These are phyloP conservation scores for Siniperca chuatsi DNA, from an alignment of 2,113 vertebrate genomes.

Conservation along the genomic window DNA sequence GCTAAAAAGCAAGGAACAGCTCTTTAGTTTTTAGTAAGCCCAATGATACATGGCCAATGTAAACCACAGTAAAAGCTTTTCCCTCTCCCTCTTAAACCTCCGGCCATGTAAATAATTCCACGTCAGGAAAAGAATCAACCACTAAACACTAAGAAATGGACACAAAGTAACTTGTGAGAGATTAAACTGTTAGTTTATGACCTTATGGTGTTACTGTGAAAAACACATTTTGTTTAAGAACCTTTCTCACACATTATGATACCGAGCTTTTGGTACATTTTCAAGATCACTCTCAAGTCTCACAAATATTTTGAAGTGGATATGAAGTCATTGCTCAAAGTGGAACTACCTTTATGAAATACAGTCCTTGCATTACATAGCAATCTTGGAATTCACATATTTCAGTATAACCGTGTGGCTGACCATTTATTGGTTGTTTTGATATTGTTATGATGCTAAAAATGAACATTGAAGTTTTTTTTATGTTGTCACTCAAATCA, in stretches of 20 bases:
- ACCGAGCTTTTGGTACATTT: not conserved
- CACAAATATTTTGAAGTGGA: slow-evolving; percentile 32
- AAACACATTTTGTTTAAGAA: not conserved
- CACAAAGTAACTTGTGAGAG: slow-evolving; percentile 55
- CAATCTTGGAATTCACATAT: slow-evolving; percentile 1
- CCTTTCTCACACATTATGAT: not conserved
- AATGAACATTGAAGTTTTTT: not conserved
- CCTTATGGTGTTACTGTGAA: slow-evolving; percentile 19
- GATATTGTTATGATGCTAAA: not conserved
- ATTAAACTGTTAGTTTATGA: slow-evolving; percentile 40
- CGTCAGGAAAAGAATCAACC: slow-evolving; percentile 58
- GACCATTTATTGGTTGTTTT: not conserved
- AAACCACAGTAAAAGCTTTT: slow-evolving; percentile 82
- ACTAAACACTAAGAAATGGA: slow-evolving; percentile 48
- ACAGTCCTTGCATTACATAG: not conserved
- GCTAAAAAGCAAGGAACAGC: slow-evolving; percentile 65
- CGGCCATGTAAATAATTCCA: slow-evolving; percentile 78
- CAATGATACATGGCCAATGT: slow-evolving; percentile 74
- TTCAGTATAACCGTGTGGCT: not conserved
- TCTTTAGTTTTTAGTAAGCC: slow-evolving; percentile 68
- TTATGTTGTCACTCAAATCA: not conserved
- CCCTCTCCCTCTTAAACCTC: slow-evolving; percentile 66
- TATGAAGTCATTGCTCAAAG: slow-evolving; percentile 29
- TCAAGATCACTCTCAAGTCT: not conserved
- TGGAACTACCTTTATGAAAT: not conserved